phyloP scores from a whole-genome alignment of 2,888 invertebrate genomes.

The Dinocampus coccinellae region DNA sequence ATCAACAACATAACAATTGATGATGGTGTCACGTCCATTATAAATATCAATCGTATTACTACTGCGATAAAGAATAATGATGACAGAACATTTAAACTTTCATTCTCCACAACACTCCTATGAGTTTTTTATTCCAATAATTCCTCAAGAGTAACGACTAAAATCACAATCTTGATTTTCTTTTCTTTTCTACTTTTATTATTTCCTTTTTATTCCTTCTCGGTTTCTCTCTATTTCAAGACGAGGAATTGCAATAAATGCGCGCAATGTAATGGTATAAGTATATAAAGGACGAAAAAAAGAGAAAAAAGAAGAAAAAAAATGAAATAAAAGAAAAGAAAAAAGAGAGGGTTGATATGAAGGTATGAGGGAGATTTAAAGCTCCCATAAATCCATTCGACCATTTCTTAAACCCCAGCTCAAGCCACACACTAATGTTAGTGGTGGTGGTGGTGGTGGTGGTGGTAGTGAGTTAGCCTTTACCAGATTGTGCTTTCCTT shows the following conservation, averaged over 20 bases:
- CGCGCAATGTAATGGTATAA: constrained; percentile 5
- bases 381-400: constrained; percentile 61
- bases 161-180: background rate
- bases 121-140: background rate
- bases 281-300: constrained; percentile 21
- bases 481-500: constrained; percentile 63
- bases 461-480: constrained; percentile 51
- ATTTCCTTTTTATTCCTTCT: background rate
- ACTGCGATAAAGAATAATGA: background rate
- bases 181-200: no score
- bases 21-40: constrained; percentile 5
- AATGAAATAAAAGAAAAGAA: constrained; percentile 23
- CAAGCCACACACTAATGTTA: constrained; percentile 24
- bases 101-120: background rate
- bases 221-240: background rate
- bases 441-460: background rate
- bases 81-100: background rate
- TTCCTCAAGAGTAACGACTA: background rate
- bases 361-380: constrained; percentile 59
- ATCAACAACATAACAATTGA: background rate
- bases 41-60: constrained; percentile 7
- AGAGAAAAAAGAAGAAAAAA: constrained; percentile 28
- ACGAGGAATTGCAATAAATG: background rate
- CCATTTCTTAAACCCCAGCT: constrained; percentile 60
- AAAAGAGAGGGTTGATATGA: constrained; percentile 32